Conservation (phyloP, 2,888 invertebrate species). For the Salpingus planirostris region DNA sequence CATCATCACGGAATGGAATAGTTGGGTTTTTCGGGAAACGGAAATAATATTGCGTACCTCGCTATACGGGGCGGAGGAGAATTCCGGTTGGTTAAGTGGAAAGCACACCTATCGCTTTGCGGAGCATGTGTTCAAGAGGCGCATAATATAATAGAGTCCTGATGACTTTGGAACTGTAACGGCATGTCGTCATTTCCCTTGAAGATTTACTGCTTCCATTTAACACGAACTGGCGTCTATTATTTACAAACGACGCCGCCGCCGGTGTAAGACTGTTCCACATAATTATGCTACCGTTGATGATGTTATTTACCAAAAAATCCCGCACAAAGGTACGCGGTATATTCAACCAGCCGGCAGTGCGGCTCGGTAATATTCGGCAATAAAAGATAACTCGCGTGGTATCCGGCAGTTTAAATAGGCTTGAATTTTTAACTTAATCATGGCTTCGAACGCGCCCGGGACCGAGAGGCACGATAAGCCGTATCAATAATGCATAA, state of each 20-base stretch:
- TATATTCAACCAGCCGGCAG: no score
- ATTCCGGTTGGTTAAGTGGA: neutral
- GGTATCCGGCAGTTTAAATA: conserved; percentile 15
- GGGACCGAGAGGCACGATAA: conserved; percentile 16
- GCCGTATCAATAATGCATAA: conserved; percentile 15
- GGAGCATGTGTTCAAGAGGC: conserved; percentile 9
- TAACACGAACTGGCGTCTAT: conserved; percentile 10
- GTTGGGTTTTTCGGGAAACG: no score
- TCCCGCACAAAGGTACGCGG: no score
- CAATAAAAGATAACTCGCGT: conserved; percentile 14
- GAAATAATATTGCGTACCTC: no score
- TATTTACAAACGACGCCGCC: conserved; percentile 9
- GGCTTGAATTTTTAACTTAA: conserved; percentile 17
- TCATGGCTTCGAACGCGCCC: conserved; percentile 14
- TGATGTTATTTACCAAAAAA: no score
- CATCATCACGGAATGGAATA: no score
- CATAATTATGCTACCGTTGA: conserved; percentile 6
- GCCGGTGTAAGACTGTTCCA: conserved; percentile 1
- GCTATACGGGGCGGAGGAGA: no score
- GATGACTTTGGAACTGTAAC: conserved; percentile 13
- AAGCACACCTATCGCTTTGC: no score
- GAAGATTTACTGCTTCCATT: conserved; percentile 14
- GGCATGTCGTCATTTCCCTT: conserved; percentile 14
- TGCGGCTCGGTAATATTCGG: no score
- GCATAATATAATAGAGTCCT: conserved; percentile 13